Evolutionary conservation across 2,113 vertebrate species (phyloP).

Genomic region (Periophthalmus modestus): DNA sequence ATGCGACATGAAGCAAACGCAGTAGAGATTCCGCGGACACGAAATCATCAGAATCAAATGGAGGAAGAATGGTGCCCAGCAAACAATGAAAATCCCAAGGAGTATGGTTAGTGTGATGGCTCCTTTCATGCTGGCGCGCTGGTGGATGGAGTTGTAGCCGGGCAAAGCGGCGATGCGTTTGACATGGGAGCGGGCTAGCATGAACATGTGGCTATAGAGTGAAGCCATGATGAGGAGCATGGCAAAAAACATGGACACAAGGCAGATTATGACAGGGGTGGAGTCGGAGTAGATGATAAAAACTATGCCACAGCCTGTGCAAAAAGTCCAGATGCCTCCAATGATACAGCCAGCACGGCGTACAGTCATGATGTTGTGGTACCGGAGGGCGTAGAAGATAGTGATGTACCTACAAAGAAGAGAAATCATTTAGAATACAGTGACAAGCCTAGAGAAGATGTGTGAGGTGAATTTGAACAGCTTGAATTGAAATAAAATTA

Average conservation of each 20-base stretch:
- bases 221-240: conserved; percentile 94
- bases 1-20: conserved; percentile 97
- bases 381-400: conserved; percentile 89
- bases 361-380: conserved; percentile 91
- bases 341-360: conserved; percentile 83
- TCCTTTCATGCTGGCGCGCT: conserved; percentile 85
- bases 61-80: conserved; percentile 92
- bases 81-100: conserved; percentile 89
- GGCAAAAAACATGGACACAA: conserved; percentile 93
- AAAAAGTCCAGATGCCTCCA: conserved; percentile 90
- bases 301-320: conserved; percentile 88
- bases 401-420: conserved; percentile 80
- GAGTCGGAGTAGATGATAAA: conserved; percentile 95
- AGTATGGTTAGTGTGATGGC: conserved; percentile 89
- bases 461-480: no score
- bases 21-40: conserved; percentile 91
- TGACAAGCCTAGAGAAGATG: no score
- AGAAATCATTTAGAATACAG: no score
- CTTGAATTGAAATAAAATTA: no score
- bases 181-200: conserved; percentile 88
- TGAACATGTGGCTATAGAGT: conserved; percentile 95
- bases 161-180: conserved; percentile 88
- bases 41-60: conserved; percentile 95
- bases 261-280: conserved; percentile 88
- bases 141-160: conserved; percentile 81